Base-by-base conservation (phyloP, 2,888 invertebrate species). In the Sphaerophoria rueppellii region DNA sequence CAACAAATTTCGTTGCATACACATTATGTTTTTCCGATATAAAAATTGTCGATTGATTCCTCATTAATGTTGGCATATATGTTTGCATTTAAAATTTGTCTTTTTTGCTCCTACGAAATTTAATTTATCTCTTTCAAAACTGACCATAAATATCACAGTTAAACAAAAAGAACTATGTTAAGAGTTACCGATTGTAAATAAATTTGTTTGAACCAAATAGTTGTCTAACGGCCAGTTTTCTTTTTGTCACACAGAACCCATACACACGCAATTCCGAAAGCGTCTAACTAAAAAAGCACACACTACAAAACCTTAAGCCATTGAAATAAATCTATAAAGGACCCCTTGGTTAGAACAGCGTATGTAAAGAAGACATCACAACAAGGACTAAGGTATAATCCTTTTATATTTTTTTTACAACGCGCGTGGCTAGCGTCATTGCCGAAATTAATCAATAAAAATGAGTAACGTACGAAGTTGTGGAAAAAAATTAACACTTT, bases 381-480 rank as follows among this genome's bases (percentile, higher is more conserved):
- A 35, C 65, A 73, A 75, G 54, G 61, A 83, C 24, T 24, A 24
- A 24, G 24, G 58, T 67, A 43, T 43, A 72, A 79, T 79, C 79
- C 61, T 72, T 75, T 58, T 58, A 7, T 35, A 37, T 58, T 78
- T 43, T 60, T 78, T 72, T 71, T 69, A 75, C 72, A 70, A 72
- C 71, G 80, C 75, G 60, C 72, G 57, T 67, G 52, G 67, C n/a
- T 54, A 76, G 67, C 80, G 83, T 80, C 61, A 67, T 48, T 79
- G 35, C 71, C 75, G 35, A 83, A 79, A 83, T 83, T 80, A 83
- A 83, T 83, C 83, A 80, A 83, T 83, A 83, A 83, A 82, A 80
- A 72, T 76, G 80, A 71, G 61, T 80, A 83, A 75, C 71, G 75
- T 75, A 79, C 58, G 78, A 78, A 70, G 35, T 6, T 65, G 48